Conservation (phyloP, 92 coral and sea anemone genomes). For the Palythoa grandis region DNA sequence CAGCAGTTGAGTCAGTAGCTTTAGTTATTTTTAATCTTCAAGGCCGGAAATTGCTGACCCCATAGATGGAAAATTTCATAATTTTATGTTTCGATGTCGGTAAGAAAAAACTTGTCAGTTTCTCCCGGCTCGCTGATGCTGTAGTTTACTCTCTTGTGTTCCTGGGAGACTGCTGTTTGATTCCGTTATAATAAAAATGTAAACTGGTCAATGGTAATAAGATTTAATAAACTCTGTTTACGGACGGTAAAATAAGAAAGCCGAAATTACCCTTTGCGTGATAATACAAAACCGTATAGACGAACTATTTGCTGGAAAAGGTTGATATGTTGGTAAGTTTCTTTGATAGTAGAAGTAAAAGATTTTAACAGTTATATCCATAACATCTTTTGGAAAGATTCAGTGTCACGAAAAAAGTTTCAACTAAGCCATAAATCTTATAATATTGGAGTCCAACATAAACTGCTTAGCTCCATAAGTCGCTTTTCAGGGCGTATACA, state of each 20-base stretch:
- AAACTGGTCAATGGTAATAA: background rate
- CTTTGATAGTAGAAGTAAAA: background rate
- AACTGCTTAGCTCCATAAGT: constrained; percentile 1
- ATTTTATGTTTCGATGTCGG: background rate
- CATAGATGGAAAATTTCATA: background rate
- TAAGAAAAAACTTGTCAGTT: background rate
- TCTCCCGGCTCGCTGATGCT: background rate
- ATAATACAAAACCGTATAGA: background rate
- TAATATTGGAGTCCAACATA: background rate
- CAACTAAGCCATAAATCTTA: background rate
- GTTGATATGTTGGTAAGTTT: background rate
- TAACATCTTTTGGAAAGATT: background rate
- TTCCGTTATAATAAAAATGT: background rate
- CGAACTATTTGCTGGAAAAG: background rate
- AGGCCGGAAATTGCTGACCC: constrained; percentile 17
- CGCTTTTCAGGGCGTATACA: background rate
- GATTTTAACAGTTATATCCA: no score
- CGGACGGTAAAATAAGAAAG: background rate
- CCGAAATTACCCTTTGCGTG: background rate
- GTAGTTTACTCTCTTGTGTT: background rate
- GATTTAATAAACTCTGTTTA: constrained; percentile 1
- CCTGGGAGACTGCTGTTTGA: constrained; percentile 1
- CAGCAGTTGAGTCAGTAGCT: background rate
- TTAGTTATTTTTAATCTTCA: background rate
- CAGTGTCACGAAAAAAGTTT: background rate